Evolutionary conservation across 2,113 vertebrate species (phyloP).

Genomic region (Pseudorasbora parva): DNA sequence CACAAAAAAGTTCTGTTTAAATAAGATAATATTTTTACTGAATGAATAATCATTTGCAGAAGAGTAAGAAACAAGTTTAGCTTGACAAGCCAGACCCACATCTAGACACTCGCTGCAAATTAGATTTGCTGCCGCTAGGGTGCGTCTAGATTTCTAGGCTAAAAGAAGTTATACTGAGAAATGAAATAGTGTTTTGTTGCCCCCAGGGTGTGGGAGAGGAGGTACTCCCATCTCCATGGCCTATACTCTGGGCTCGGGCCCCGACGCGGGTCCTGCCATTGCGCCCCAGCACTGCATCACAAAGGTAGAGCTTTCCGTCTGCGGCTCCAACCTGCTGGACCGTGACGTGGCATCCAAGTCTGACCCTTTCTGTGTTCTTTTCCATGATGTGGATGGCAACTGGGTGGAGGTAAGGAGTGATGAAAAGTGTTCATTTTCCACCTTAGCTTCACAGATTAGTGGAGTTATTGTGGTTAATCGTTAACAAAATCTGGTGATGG

Average conservation of each 20-base stretch:
- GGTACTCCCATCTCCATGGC: slow-evolving; percentile 81
- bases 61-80: background rate
- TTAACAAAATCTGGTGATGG: background rate
- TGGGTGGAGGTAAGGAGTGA: slow-evolving; percentile 89
- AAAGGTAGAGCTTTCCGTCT: slow-evolving; percentile 91
- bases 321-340: slow-evolving; percentile 88
- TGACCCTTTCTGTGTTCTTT: slow-evolving; percentile 96
- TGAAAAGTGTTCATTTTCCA: background rate
- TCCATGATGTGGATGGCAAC: slow-evolving; percentile 87
- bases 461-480: background rate
- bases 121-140: too few species aligned
- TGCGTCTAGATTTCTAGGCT: too few species aligned
- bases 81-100: too few species aligned
- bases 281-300: slow-evolving; percentile 88
- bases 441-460: background rate
- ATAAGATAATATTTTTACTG: background rate
- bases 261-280: slow-evolving; percentile 65
- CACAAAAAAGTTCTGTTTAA: too few species aligned
- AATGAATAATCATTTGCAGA: background rate
- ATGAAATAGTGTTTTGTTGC: background rate
- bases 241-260: slow-evolving; percentile 74
- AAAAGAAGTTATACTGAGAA: background rate
- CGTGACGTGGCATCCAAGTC: slow-evolving; percentile 97
- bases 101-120: too few species aligned
- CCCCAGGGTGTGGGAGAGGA: slow-evolving; percentile 74